These are phyloP conservation scores for Zaprionus obscuricornis DNA, from an alignment of 2,888 invertebrate species.

Conservation along the genomic window DNA sequence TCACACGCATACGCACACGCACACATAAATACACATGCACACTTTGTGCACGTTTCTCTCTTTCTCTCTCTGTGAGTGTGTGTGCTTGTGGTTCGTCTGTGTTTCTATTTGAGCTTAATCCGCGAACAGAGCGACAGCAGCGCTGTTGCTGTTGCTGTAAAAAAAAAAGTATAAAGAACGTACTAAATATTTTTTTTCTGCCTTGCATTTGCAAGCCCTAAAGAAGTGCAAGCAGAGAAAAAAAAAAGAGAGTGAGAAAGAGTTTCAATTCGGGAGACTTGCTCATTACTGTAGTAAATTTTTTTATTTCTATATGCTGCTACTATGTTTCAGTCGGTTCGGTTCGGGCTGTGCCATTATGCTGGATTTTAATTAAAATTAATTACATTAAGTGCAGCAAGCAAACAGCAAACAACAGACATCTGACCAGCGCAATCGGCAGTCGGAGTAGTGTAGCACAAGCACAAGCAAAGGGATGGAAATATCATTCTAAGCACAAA, in stretches of 20 bases:
- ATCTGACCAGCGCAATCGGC: slow-evolving; percentile 42
- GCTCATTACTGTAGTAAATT: slow-evolving; percentile 70
- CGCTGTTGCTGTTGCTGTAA: slow-evolving; percentile 30
- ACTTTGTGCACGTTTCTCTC: not conserved
- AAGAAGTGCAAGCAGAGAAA: slow-evolving; percentile 55
- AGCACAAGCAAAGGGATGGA: slow-evolving; percentile 23
- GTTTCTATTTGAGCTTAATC: slow-evolving; percentile 73
- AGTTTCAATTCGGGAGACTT: slow-evolving; percentile 54
- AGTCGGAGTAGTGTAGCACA: slow-evolving; percentile 17
- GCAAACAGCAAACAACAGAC: slow-evolving; percentile 52
- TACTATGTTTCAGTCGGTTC: slow-evolving; percentile 22
- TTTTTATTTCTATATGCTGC: slow-evolving; percentile 37
- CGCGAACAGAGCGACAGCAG: slow-evolving; percentile 53
- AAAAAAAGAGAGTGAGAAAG: slow-evolving; percentile 4
- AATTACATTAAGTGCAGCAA: slow-evolving; percentile 82
- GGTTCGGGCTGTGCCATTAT: slow-evolving; percentile 61
- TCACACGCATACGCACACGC: slow-evolving; percentile 3
- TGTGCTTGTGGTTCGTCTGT: slow-evolving; percentile 49
- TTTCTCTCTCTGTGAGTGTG: slow-evolving; percentile 8
- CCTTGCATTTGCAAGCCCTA: slow-evolving; percentile 60
- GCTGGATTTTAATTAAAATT: slow-evolving; percentile 82
- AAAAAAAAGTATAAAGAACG: slow-evolving; percentile 56
- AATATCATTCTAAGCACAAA: slow-evolving; percentile 43
- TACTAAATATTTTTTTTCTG: slow-evolving; percentile 43
- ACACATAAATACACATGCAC: slow-evolving; percentile 1